Base-by-base conservation (phyloP, 2,113 vertebrate species). In the Leiothrix lutea region DNA sequence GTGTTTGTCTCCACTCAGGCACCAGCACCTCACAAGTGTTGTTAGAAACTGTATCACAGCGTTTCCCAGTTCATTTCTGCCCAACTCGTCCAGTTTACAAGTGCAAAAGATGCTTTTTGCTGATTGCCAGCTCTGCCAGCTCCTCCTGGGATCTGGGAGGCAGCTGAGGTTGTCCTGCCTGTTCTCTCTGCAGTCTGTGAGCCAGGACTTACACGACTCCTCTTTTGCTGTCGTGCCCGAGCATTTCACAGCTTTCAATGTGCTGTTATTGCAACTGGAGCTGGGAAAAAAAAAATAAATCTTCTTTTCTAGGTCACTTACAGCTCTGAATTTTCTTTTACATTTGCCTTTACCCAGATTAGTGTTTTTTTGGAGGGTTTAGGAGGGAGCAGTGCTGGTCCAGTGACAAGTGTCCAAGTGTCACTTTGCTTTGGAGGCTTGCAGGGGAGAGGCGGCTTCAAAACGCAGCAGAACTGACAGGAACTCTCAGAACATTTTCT, bases 261-360 rank as follows among this genome's bases (percentile, higher is more conserved):
- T 28, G 64, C 20, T 88, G 71, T 65, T 92, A 38, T 15, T 83
- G 80, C 92, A 93, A 62, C 54, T 71, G 48, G 21, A 90, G 88
- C 88, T 70, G 90, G 93, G 78, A 90, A 54, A 75, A 72, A 80
- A 61, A 86, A 74, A 35, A 80, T 57, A 86, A 74, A 14, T 2
- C 47, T 75, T 38, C 9, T 73, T 95, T 96, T 97, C 88, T 94
- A 92, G 96, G 96, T 95, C 96, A 92, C 88, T 94, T 35, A 9
- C 42, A 66, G 71, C 60, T 73, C 67, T 56, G 82, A 80, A 56
- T 64, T 86, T 70, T 35, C 64, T 80, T 93, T 88, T 35, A 29
- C 35, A 11, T 77, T 90, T 90, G 58, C 67, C 29, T 94, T 95
- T 71, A 40, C 60, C 19, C 71, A 56, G 82, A 90, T 86, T 20